A percentile compares a stretch with the other conserved stretches of the same genome.
These are phyloP conservation scores for Nemoura dubitans DNA, from an alignment of 2,888 invertebrate genomes.

Conservation along the genomic window DNA sequence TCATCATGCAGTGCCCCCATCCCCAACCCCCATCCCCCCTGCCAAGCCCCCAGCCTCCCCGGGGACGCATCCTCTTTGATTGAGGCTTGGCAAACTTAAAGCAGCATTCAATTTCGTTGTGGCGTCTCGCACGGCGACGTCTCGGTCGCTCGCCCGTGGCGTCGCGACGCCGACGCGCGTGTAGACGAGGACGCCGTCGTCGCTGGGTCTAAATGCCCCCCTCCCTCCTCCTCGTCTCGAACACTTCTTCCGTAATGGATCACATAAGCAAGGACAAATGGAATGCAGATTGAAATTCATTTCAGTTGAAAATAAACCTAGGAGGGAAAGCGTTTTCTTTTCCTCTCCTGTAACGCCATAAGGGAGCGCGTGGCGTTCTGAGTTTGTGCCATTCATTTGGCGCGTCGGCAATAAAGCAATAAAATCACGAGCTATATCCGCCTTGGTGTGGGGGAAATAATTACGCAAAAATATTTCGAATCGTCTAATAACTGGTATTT, in stretches of 20 bases:
- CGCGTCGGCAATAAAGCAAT: no score
- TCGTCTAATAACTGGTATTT: no score
- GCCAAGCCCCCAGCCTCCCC: constrained; percentile 21
- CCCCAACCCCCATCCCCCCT: constrained; percentile 23
- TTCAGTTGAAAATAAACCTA: neutral
- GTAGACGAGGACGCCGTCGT: neutral
- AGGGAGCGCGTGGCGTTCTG: no score
- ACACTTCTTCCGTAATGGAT: constrained; percentile 32
- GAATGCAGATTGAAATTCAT: constrained; percentile 8
- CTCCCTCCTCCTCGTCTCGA: neutral
- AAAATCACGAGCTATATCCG: no score
- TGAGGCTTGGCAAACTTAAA: constrained; percentile 45
- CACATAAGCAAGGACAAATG: constrained; percentile 8
- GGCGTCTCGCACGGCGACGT: neutral
- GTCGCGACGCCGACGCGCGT: neutral
- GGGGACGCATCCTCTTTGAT: constrained; percentile 45
- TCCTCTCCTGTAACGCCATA: neutral
- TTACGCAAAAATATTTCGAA: no score
- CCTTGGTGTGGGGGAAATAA: no score
- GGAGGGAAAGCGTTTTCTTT: neutral
- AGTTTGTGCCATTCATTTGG: no score
- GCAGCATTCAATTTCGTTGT: constrained; percentile 45
- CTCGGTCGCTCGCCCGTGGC: neutral
- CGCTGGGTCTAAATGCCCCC: constrained; percentile 15
- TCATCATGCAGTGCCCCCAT: neutral